These are phyloP conservation scores for Pomacea canaliculata DNA, from an alignment of 2,888 invertebrate genomes.

Conservation along the genomic window DNA sequence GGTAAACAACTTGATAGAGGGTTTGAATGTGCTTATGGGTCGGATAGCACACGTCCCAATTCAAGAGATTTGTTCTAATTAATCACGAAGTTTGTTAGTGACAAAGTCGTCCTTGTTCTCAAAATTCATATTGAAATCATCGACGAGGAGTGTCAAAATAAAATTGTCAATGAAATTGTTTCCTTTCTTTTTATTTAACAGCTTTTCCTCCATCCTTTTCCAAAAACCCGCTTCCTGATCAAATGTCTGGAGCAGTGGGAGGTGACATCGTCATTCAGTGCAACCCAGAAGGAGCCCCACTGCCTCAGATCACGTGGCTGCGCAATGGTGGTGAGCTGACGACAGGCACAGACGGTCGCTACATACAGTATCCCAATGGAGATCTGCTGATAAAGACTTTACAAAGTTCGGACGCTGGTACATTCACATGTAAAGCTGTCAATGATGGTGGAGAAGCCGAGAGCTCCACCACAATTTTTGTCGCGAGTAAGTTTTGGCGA, in stretches of 20 bases:
- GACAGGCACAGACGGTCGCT: constrained; percentile 22
- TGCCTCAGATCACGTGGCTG: constrained; percentile 81
- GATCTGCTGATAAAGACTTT: constrained; percentile 81
- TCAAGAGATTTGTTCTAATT: no score
- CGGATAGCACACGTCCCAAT: no score
- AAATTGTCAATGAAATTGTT: no score
- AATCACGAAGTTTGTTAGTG: no score
- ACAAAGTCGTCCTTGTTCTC: no score
- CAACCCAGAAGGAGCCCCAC: constrained; percentile 93
- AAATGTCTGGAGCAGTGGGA: constrained; percentile 85
- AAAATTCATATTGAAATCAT: no score
- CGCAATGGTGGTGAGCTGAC: constrained; percentile 13
- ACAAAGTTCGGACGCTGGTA: constrained; percentile 46
- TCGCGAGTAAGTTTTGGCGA: constrained; percentile 27
- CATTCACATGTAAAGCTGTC: constrained; percentile 57
- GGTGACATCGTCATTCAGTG: constrained; percentile 91
- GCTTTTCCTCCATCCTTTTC: constrained; percentile 86
- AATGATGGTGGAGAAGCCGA: constrained; percentile 53
- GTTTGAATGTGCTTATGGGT: no score
- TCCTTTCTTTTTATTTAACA: constrained; percentile 27
- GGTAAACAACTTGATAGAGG: no score
- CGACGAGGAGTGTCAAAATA: no score
- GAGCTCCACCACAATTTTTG: constrained; percentile 45
- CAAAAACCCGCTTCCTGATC: constrained; percentile 85
- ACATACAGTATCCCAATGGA: constrained; percentile 84